Evolutionary conservation across 2,797 vertebrate genomes (phyloP).

Genomic region (Iguana delicatissima): DNA sequence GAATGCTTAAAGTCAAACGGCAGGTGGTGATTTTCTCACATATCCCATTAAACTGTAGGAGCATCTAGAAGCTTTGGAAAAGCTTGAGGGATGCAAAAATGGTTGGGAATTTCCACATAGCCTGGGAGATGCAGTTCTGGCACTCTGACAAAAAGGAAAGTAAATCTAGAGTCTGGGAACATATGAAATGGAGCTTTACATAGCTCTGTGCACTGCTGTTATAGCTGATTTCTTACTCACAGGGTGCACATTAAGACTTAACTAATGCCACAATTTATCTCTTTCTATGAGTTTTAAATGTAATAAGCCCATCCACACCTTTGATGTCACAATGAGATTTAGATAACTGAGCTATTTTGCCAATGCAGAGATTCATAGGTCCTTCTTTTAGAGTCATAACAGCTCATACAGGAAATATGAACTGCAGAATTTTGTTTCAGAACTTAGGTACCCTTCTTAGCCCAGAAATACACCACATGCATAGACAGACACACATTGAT

Average conservation of each 20-base stretch:
- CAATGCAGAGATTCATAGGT: neutral
- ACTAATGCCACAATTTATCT: neutral
- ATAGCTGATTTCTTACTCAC: neutral
- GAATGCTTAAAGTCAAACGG: too few species aligned
- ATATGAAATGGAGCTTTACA: neutral
- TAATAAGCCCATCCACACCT: neutral
- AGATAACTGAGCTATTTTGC: neutral
- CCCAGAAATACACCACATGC: neutral
- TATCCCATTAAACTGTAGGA: too few species aligned
- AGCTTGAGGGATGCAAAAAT: too few species aligned
- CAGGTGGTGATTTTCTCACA: too few species aligned
- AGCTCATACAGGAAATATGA: neutral
- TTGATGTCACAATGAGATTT: neutral
- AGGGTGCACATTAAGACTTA: neutral
- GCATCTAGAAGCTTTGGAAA: too few species aligned
- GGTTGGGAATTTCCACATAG: too few species aligned
- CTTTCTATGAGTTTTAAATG: neutral
- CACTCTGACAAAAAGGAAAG: too few species aligned
- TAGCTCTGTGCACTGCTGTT: neutral
- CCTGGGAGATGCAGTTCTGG: too few species aligned
- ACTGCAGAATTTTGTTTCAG: slow-evolving; percentile 30
- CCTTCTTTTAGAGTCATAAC: neutral
- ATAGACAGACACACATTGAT: neutral
- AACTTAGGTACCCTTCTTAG: neutral
- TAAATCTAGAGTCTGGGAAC: neutral